Evolutionary conservation across 1,140 invertebrate species (phyloP), one percentile per base, ranked within the genome.

Genomic region (Gryon sp.): DNA sequence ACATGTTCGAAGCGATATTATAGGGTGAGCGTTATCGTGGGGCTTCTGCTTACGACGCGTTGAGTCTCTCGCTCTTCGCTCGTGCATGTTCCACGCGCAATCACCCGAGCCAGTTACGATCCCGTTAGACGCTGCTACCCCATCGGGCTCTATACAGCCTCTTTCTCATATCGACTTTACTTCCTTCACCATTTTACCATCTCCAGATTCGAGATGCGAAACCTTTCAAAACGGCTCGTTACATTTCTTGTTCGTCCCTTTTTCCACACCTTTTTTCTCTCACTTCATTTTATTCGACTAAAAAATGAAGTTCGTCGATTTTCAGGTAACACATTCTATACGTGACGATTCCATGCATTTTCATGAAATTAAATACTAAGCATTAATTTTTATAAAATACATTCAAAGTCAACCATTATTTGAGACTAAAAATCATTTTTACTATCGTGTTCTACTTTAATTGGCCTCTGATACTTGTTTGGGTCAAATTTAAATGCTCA

Each of bases 11-110:
- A 41, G 46, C 50, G 55, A 22, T 32, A 40, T 53, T 38, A 38
- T 16, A 50, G 48, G 46, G 62, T 65, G 57, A 75, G 36, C 59
- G 73, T 34, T 74, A 70, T 77, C 76, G 69, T 79, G 59, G 57
- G 78, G 82, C 68, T 81, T 82, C 81, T 79, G 81, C 79, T 82
- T 81, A 82, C 80, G 78, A 79, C 78, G 78, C 77, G 62, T 50
- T 48, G 70, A 66, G 73, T 72, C 68, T 55, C 65, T 77, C 40
- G 63, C 76, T 53, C 50, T 53, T 66, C 73, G 57, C 43, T 68
- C 52, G 57, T 68, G 62, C 57, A 73, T 78, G 62, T 57, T 62
- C 66, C 32, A 28, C 36, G 59, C 65, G 55, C 45, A 82, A 82
- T 83, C 80, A 81, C 72, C 75, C 79, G 75, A 77, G 74, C 72